phyloP scores from a whole-genome alignment of 2,888 invertebrate genomes.

The Megaustenia siamemsis region DNA sequence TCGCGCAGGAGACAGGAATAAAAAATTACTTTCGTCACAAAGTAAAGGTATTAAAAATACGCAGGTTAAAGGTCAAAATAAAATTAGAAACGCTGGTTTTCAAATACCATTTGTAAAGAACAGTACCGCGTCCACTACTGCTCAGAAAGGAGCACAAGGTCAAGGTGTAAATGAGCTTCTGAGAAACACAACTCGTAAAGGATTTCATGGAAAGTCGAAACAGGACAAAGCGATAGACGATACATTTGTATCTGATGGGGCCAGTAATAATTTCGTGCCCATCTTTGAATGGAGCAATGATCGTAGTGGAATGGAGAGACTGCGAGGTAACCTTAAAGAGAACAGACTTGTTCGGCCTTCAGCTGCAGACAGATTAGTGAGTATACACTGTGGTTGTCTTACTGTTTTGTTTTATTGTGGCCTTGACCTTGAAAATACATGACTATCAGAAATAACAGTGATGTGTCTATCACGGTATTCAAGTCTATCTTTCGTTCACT shows the following conservation, averaged over 20 bases:
- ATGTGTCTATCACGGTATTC: no score
- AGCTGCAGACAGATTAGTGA: conserved; percentile 31
- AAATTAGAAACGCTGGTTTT: neutral
- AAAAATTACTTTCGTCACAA: neutral
- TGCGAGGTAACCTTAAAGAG: neutral
- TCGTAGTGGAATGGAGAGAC: neutral
- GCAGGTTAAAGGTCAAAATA: neutral
- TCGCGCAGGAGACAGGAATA: neutral
- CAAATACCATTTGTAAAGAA: neutral
- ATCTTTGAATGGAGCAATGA: neutral
- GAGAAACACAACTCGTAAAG: neutral
- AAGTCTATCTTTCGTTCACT: no score
- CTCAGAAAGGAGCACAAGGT: neutral
- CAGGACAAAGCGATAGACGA: neutral
- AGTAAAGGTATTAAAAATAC: neutral
- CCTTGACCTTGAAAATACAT: no score
- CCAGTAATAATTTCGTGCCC: neutral
- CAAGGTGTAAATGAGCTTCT: neutral
- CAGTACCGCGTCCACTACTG: neutral
- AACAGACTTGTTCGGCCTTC: conserved; percentile 23
- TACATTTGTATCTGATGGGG: neutral
- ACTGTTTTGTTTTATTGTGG: no score
- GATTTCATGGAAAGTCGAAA: neutral
- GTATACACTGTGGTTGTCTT: neutral
- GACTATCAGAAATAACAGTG: no score